Conservation (phyloP, 53 echinoderm and acorn worm genomes). For the Hippasteria phrygiana region DNA sequence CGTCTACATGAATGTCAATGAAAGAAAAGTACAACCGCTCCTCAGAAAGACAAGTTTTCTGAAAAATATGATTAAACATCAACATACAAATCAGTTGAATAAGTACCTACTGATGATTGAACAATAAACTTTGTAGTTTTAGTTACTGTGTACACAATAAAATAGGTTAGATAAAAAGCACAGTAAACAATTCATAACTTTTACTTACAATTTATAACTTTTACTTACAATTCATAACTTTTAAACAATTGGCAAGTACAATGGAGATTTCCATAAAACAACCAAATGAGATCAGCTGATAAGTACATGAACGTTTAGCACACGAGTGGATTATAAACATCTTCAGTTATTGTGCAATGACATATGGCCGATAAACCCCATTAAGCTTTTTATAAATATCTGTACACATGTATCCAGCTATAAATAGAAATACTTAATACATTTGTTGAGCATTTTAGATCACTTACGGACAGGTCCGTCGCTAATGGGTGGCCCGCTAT, state of each 20-base stretch:
- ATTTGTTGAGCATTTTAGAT: neutral
- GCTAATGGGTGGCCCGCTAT: no score
- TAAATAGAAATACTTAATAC: neutral
- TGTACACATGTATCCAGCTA: conserved; percentile 1
- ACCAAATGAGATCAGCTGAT: neutral
- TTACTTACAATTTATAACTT: no score
- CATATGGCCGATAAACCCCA: neutral
- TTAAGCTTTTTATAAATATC: neutral
- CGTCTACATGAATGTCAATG: no score
- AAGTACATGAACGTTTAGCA: neutral
- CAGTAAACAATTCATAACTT: no score
- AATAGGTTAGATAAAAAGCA: no score
- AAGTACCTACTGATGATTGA: no score
- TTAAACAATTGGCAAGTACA: neutral
- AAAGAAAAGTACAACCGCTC: neutral
- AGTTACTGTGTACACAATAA: no score
- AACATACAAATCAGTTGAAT: no score
- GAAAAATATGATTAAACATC: no score
- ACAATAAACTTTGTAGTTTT: no score
- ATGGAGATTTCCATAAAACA: neutral
- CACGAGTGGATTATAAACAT: neutral
- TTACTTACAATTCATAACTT: no score
- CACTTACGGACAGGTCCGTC: neutral
- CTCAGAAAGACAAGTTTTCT: conserved; percentile 8
- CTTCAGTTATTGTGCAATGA: neutral